Base-by-base conservation (phyloP, 2,888 invertebrate genomes). In the Exephanes ischioxanthus region DNA sequence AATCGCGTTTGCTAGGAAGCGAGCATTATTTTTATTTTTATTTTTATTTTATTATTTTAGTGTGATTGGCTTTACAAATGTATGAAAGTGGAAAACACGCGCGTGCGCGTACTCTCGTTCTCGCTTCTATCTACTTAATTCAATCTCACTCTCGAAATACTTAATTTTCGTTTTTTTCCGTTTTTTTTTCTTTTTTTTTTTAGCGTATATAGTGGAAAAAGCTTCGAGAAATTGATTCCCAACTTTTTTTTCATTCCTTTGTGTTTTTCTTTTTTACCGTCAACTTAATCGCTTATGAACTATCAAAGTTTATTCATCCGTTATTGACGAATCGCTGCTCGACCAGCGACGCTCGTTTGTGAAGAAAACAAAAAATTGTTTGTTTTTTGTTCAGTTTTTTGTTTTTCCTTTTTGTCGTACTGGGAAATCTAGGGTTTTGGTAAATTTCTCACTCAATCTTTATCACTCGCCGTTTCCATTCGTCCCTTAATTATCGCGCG, bases 1-100 rank as follows among this genome's bases (percentile, higher is more conserved):
- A 6, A 58, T 58, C 58, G 58, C 58, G 22, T 22, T 14, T 58
- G 61, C 77, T 58, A 81, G 51, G 14, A 30, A 73, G 77, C 51
- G 53, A 71, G 37, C 55, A 58, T 63, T 84, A 16, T 30, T 33
- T 58, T 37, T 26, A 26, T 80, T 48, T 71, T n/a, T 71, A 53
- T 58, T 58, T 14, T 58, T 58, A 58, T 14, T 30, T 26, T 76
- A 51, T 41, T 63, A 11, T 6, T 26, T 66, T 51, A 76, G 51
- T 66, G 55, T 71, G 58, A 66, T 75, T 78, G 81, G 72, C 80
- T 66, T 87, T 86, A 86, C 67, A 86, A 87, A 86, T 70, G 83
- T 87, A 87, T 86, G 79, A 87, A 87, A 87, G 83, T 87, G 85
- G 82, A 87, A 86, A 85, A 80, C 76, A 55, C 30, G 37, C 45